Base-by-base conservation (phyloP, 2,888 invertebrate genomes). In the Tolmerus cingulatus region DNA sequence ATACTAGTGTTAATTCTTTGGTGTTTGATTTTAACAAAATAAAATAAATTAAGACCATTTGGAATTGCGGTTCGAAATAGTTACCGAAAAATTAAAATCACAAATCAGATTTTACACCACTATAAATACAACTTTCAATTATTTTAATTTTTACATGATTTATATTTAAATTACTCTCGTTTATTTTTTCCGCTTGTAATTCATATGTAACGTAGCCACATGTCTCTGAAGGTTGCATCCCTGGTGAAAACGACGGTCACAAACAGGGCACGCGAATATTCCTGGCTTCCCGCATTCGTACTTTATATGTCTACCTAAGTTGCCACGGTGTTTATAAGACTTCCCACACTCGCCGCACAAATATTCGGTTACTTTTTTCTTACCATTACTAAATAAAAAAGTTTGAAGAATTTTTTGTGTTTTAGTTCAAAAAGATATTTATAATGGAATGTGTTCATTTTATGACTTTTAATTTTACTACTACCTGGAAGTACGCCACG, bases 261-360 rank as follows among this genome's bases (percentile, higher is more conserved):
- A 92, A 89, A 91, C 89, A 86, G 90, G 89, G 84, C 92, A 92
- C 46, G 90, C 90, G 89, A 91, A 92, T 88, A 90, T 90, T 89
- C 91, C 91, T 84, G 91, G 91, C 89, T 91, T 91, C 88, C 92
- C 92, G 89, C 92, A 92, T 90, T 92, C 92, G 89, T 90, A 92
- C 87, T 90, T 91, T 90, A 91, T 89, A 92, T 96, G 96, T 81
- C 96, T 96, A 90, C 95, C 95, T 74, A 96, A 93, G 93, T 96
- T 96, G 90, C 96, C 96, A 89, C 96, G 94, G 91, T 96, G 96
- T 91, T 96, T 95, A 87, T 89, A 89, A 14, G 87, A 86, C 86
- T 89, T 89, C 74, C 89, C 89, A 85, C 89, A 89, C 78, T 88
- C 86, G 7, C 87, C 88, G 74, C 89, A 89, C 34, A 88, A 79